Conservation (phyloP, 2,113 vertebrate species). For the Ammodytes dubius region DNA sequence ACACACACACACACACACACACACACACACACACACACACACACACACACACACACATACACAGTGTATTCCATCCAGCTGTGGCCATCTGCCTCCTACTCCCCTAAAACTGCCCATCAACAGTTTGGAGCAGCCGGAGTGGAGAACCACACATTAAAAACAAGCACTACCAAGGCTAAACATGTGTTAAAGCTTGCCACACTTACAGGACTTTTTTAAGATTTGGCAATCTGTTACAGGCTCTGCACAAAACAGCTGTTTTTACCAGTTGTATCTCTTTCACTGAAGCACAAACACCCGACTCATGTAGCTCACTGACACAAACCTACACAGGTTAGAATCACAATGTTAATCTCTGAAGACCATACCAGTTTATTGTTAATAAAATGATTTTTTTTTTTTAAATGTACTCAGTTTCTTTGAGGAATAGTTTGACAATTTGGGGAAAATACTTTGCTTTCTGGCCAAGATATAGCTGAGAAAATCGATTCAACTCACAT, state of each 20-base stretch:
- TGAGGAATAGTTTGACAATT: neutral
- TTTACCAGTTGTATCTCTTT: neutral
- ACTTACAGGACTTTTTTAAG: neutral
- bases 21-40: neutral
- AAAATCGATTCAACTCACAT: neutral
- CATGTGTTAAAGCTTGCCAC: constrained; percentile 19
- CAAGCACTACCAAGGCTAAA: constrained; percentile 12
- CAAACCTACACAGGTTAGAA: neutral
- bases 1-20: constrained; percentile 6
- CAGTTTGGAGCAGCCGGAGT: constrained; percentile 40
- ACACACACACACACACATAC: neutral
- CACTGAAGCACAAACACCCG: constrained; percentile 12
- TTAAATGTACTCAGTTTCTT: neutral
- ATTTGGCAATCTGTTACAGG: neutral
- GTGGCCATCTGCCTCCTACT: constrained; percentile 46
- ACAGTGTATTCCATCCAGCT: constrained; percentile 43
- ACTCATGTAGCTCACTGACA: neutral
- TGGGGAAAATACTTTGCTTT: neutral
- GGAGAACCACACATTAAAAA: constrained; percentile 34
- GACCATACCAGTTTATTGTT: no score
- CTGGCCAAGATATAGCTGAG: neutral
- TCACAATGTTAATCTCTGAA: neutral
- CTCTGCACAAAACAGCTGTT: constrained; percentile 24
- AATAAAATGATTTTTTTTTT: no score
- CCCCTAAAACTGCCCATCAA: constrained; percentile 11